Conservation (phyloP, 2,113 vertebrate genomes). For the Brachyhypopomus gauderio region DNA sequence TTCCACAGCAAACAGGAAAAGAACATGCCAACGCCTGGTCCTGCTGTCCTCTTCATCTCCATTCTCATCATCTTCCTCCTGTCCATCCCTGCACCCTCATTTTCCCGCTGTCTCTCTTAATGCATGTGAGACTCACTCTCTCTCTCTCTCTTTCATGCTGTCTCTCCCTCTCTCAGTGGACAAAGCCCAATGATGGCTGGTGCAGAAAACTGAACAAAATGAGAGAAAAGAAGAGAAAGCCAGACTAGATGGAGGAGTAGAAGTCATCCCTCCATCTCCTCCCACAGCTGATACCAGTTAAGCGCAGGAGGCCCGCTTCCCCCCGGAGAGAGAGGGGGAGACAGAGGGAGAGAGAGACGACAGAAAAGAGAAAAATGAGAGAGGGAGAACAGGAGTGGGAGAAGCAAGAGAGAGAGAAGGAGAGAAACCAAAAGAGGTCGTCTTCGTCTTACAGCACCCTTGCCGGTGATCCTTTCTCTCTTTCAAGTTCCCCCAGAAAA, state of each 20-base stretch:
- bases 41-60: slow-evolving; percentile 52
- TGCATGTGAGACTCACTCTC: slow-evolving; percentile 57
- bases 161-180: slow-evolving; percentile 17
- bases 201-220: neutral
- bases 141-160: neutral
- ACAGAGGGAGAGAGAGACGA: slow-evolving; percentile 40
- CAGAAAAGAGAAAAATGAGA: slow-evolving; percentile 33
- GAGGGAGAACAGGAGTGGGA: slow-evolving; percentile 36
- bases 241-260: slow-evolving; percentile 64
- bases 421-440: slow-evolving; percentile 52
- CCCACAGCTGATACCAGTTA: slow-evolving; percentile 74
- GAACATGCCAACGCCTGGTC: slow-evolving; percentile 69
- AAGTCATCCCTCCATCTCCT: slow-evolving; percentile 75
- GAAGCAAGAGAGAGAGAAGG: slow-evolving; percentile 41
- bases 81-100: slow-evolving; percentile 26
- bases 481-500: slow-evolving; percentile 46
- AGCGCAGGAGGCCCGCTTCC: slow-evolving; percentile 58
- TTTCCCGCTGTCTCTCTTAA: slow-evolving; percentile 36
- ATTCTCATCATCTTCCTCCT: neutral
- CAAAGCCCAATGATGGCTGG: slow-evolving; percentile 33
- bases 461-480: slow-evolving; percentile 42
- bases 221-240: slow-evolving; percentile 25
- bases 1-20: slow-evolving; percentile 52
- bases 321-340: slow-evolving; percentile 47
- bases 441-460: slow-evolving; percentile 63